Conservation (phyloP, 2,888 invertebrate genomes). For the Miltochrista miniata region DNA sequence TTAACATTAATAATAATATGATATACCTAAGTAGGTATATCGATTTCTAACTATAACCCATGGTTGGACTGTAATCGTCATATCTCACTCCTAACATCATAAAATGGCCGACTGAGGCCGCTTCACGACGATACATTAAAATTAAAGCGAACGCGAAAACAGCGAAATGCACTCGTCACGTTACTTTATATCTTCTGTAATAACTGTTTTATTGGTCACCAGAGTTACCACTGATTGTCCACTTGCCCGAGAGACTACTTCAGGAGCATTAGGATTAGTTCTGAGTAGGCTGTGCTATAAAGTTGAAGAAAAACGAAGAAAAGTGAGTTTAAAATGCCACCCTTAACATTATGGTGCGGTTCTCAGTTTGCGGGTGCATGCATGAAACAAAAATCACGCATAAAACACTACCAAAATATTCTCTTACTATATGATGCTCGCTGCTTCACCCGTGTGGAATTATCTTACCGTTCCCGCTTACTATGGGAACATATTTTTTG, state of each 20-base stretch:
- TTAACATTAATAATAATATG: no score
- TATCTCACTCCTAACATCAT: background rate
- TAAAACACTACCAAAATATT: no score
- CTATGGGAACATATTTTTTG: no score
- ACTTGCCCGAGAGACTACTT: background rate
- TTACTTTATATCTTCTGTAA: conserved; percentile 10
- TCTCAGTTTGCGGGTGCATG: no score
- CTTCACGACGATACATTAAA: conserved; percentile 37
- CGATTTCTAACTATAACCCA: no score
- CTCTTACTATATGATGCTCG: no score
- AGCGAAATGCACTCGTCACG: conserved; percentile 34
- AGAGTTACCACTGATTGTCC: conserved; percentile 6
- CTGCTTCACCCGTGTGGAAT: no score
- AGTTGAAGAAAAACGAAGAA: background rate
- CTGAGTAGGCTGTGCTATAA: background rate
- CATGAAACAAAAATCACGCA: no score
- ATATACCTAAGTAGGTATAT: no score
- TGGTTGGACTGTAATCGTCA: background rate
- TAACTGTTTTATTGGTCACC: conserved; percentile 17
- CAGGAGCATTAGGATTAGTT: background rate
- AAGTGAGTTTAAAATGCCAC: background rate
- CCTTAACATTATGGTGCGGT: no score
- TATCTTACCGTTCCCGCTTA: no score
- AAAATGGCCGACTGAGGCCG: conserved; percentile 26
- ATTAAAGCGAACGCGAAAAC: conserved; percentile 37